Conservation (phyloP, 2,888 invertebrate species). For the Tinea trinotella region DNA sequence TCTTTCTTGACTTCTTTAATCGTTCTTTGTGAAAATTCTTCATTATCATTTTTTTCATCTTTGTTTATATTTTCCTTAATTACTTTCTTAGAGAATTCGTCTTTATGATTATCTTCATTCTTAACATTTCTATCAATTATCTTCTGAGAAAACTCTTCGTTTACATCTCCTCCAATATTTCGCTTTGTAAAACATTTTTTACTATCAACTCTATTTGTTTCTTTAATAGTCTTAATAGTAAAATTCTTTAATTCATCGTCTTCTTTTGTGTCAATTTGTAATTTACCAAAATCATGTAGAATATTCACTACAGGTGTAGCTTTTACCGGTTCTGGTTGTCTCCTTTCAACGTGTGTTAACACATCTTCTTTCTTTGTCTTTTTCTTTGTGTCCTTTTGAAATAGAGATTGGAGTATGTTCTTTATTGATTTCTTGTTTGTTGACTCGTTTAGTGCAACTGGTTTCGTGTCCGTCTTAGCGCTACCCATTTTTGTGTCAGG, state of each 20-base stretch:
- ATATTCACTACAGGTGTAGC: conserved; percentile 30
- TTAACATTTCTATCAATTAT: background rate
- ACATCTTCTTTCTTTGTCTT: conserved; percentile 27
- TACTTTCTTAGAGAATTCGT: background rate
- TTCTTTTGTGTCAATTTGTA: conserved; percentile 26
- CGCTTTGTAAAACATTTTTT: background rate
- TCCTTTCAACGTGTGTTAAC: background rate
- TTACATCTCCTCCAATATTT: too few species aligned
- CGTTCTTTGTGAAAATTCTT: too few species aligned
- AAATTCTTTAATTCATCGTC: conserved; percentile 41
- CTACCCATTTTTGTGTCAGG: conserved; percentile 42
- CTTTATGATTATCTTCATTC: background rate
- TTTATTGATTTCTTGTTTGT: conserved; percentile 41
- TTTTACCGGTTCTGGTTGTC: conserved; percentile 24
- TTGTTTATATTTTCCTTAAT: background rate
- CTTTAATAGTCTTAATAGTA: conserved; percentile 24
- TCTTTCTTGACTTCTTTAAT: too few species aligned
- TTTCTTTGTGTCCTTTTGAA: conserved; percentile 29
- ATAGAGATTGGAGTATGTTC: conserved; percentile 29
- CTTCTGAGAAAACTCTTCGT: background rate
- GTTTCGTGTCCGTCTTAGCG: conserved; percentile 33
- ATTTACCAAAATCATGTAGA: conserved; percentile 34
- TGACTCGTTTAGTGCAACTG: conserved; percentile 31
- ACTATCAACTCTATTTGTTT: background rate
- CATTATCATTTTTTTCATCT: too few species aligned